A percentile compares a stretch with the other conserved stretches of the same genome.
These are phyloP conservation scores for Coenonympha arcania DNA, from an alignment of 2,888 invertebrate species.

Conservation along the genomic window DNA sequence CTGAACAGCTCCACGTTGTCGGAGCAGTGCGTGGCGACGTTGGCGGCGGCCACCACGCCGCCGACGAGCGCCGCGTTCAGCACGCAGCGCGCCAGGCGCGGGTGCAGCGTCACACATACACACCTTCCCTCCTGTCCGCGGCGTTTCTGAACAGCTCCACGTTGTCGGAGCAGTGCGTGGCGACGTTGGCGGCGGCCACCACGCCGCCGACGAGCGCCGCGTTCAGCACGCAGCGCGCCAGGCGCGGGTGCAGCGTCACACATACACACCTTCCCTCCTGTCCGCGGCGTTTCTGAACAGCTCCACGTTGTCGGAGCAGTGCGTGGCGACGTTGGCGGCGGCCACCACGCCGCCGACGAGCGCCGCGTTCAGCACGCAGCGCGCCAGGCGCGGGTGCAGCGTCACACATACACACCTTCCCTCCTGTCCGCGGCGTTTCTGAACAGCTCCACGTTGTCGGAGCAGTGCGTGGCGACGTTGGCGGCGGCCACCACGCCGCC, in stretches of 20 bases:
- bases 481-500: constrained; percentile 60
- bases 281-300: constrained; percentile 73
- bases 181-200: not conserved
- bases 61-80: too few relatives aligned
- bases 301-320: constrained; percentile 62
- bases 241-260: constrained; percentile 21
- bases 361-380: constrained; percentile 74
- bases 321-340: constrained; percentile 36
- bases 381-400: constrained; percentile 76
- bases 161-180: constrained; percentile 45
- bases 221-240: not conserved
- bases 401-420: too few relatives aligned
- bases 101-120: too few relatives aligned
- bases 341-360: constrained; percentile 70
- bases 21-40: too few relatives aligned
- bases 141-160: constrained; percentile 75
- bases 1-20: too few relatives aligned
- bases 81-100: too few relatives aligned
- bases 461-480: constrained; percentile 40
- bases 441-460: constrained; percentile 72
- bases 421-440: constrained; percentile 54
- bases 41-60: too few relatives aligned
- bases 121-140: too few relatives aligned
- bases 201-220: not conserved
- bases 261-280: too few relatives aligned